These are phyloP conservation scores for Junonia oenone DNA, from an alignment of 2,888 invertebrate genomes.

Conservation along the genomic window DNA sequence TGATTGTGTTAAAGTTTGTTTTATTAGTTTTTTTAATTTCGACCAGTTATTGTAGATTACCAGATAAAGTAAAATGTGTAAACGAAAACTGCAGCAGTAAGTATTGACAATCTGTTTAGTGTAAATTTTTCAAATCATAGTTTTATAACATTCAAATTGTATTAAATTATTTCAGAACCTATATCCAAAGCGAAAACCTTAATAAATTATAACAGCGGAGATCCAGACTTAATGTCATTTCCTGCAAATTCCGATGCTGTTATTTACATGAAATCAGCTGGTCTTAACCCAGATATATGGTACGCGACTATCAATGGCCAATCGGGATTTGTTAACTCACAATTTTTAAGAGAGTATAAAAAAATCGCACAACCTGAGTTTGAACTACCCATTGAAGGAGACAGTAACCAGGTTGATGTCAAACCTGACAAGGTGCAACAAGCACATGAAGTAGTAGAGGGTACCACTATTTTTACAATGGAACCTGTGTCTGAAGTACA, in stretches of 20 bases:
- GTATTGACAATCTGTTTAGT: slow-evolving; percentile 42
- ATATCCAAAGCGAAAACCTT: slow-evolving; percentile 82
- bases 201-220: slow-evolving; percentile 75
- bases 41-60: slow-evolving; percentile 68
- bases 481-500: slow-evolving; percentile 34
- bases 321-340: slow-evolving; percentile 82
- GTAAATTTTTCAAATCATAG: slow-evolving; percentile 8
- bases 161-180: slow-evolving; percentile 61
- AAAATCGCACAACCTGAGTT: slow-evolving; percentile 57
- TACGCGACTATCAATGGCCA: slow-evolving; percentile 84
- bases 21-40: slow-evolving; percentile 59
- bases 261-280: slow-evolving; percentile 86
- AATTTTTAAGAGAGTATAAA: slow-evolving; percentile 81
- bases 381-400: slow-evolving; percentile 47
- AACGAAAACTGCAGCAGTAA: slow-evolving; percentile 85
- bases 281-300: slow-evolving; percentile 81
- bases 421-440: slow-evolving; percentile 65
- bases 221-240: slow-evolving; percentile 81
- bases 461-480: slow-evolving; percentile 80
- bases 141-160: background rate
- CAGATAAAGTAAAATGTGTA: slow-evolving; percentile 85
- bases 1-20: slow-evolving; percentile 61
- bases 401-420: slow-evolving; percentile 36
- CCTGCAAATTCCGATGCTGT: slow-evolving; percentile 74
- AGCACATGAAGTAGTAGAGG: slow-evolving; percentile 81